Evolutionary conservation across 30 jellyfish, hydroid and myxozoan species (phyloP).

Genomic region (Hydractinia symbiolongicarpus): DNA sequence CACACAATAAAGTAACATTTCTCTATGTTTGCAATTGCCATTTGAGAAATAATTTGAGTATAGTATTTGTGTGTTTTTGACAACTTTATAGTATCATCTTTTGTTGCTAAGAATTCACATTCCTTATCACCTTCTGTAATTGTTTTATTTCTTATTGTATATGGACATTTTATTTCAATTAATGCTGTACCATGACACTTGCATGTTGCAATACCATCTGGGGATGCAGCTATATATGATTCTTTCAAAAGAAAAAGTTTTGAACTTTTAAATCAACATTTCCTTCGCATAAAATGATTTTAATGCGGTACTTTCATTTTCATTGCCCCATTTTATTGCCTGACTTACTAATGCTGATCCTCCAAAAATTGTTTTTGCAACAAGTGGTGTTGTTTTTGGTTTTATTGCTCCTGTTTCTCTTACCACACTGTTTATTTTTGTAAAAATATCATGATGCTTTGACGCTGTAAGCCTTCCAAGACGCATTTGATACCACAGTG

Average conservation of each 20-base stretch:
- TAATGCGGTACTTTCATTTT: constrained; percentile 30
- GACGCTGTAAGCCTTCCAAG: constrained; percentile 49
- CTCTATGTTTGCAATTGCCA: constrained; percentile 11
- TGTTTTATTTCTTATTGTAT: constrained; percentile 18
- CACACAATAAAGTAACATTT: constrained; percentile 26
- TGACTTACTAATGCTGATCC: not conserved
- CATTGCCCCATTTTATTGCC: constrained; percentile 38
- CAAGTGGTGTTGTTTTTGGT: constrained; percentile 33
- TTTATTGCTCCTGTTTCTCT: not conserved
- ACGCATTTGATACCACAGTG: constrained; percentile 29
- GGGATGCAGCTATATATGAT: constrained; percentile 44
- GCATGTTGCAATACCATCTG: constrained; percentile 40
- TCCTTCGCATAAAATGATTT: constrained; percentile 24
- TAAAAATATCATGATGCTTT: constrained; percentile 21
- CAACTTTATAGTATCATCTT: constrained; percentile 11
- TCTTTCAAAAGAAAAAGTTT: constrained; percentile 6
- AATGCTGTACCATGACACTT: constrained; percentile 25
- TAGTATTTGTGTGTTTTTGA: constrained; percentile 36
- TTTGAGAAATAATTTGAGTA: constrained; percentile 45
- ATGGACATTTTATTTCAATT: constrained; percentile 44
- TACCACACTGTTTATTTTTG: constrained; percentile 28
- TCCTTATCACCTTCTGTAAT: constrained; percentile 8
- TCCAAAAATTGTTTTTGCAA: constrained; percentile 1
- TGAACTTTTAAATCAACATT: constrained; percentile 1
- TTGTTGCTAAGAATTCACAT: constrained; percentile 15